Percentiles rank a stretch among this genome's conserved stretches.
Conservation (phyloP, 2,888 invertebrate species). For the Pristionchus arcanus region DNA sequence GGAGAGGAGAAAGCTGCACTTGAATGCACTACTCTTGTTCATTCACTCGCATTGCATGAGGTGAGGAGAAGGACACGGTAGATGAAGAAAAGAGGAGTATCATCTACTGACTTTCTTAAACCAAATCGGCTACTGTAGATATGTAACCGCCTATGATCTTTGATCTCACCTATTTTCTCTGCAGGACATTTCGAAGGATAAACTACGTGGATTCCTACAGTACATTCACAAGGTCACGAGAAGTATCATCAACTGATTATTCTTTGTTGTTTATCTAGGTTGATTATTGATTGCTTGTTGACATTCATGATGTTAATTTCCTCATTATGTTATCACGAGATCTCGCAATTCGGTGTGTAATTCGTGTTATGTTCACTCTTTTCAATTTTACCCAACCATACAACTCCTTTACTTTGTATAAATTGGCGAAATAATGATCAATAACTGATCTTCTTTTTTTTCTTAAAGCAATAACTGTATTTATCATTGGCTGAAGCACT, state of each 20-base stretch:
- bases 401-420: background rate
- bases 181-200: slow-evolving; percentile 52
- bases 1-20: slow-evolving; percentile 47
- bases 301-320: background rate
- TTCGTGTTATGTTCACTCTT: slow-evolving; percentile 34
- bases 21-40: slow-evolving; percentile 26
- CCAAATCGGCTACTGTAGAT: too few species aligned
- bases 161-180: background rate
- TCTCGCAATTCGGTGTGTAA: slow-evolving; percentile 45
- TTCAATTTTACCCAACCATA: background rate
- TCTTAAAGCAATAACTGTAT: background rate
- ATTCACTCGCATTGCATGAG: background rate
- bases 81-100: background rate
- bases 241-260: slow-evolving; percentile 6
- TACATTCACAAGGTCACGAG: slow-evolving; percentile 52
- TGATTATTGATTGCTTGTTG: slow-evolving; percentile 37
- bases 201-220: slow-evolving; percentile 30
- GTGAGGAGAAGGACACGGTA: background rate
- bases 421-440: slow-evolving; percentile 23
- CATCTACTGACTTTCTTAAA: too few species aligned
- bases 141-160: too few species aligned
- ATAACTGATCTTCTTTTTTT: too few species aligned
- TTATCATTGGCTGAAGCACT: background rate
- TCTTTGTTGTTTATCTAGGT: background rate
- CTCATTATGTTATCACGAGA: slow-evolving; percentile 20